Percentiles rank a stretch among this genome's conserved stretches.
phyloP scores from a whole-genome alignment of 35 echinoderm and acorn worm genomes.

The Eucidaris tribuloides region DNA sequence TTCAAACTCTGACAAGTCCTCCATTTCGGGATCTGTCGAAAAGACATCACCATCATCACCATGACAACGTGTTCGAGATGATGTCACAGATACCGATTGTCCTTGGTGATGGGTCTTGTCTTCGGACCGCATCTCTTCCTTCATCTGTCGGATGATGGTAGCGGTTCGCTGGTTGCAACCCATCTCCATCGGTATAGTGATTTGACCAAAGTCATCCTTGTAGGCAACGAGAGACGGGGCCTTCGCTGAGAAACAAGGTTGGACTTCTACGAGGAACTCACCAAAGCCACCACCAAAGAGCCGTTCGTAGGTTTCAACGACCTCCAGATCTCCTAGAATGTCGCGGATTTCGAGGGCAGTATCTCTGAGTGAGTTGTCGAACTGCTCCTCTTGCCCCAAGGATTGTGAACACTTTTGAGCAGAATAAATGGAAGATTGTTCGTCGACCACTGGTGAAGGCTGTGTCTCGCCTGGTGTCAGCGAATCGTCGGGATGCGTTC shows the following conservation, averaged over 20 bases:
- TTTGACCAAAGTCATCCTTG: not conserved
- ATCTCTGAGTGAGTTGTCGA: not conserved
- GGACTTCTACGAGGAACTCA: not conserved
- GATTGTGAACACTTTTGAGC: too few species aligned
- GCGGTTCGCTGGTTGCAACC: constrained; percentile 7
- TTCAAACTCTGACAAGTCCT: not conserved
- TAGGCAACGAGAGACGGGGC: not conserved
- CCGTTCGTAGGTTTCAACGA: not conserved
- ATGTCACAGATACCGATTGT: too few species aligned
- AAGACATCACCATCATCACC: not conserved
- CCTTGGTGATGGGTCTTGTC: not conserved
- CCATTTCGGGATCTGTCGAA: not conserved
- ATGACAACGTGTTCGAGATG: not conserved
- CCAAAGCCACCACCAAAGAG: not conserved
- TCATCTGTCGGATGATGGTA: not conserved
- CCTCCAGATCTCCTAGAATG: not conserved
- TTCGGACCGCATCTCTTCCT: not conserved
- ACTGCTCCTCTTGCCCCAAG: too few species aligned
- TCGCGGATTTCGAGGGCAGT: not conserved
- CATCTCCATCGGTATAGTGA: not conserved
- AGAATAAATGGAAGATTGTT: too few species aligned
- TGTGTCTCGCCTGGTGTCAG: too few species aligned
- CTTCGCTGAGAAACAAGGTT: not conserved
- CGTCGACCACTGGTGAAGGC: too few species aligned
- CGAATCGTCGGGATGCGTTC: too few species aligned